phyloP scores from a whole-genome alignment of 2,888 invertebrate genomes.

The Drosophila prolongata region DNA sequence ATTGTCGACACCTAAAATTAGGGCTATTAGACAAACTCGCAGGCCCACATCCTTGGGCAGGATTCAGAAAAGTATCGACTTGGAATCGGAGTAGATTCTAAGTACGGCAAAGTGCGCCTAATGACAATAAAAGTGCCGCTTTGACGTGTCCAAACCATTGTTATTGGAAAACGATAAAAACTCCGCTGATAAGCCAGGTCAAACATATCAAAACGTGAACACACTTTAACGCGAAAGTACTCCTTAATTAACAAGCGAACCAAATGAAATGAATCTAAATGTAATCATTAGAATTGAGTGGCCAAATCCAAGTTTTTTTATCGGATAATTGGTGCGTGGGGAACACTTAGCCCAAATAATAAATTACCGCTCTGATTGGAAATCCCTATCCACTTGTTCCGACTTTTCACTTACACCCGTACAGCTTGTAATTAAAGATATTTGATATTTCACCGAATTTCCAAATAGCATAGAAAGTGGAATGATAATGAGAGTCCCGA shows the following conservation, averaged over 20 bases:
- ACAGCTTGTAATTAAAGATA: conserved; percentile 1
- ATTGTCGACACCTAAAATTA: conserved; percentile 77
- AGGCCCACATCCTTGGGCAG: not conserved
- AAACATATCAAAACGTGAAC: conserved; percentile 37
- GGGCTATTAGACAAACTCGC: conserved; percentile 55
- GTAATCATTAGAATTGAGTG: conserved; percentile 61
- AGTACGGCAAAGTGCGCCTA: conserved; percentile 67
- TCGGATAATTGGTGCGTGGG: conserved; percentile 73
- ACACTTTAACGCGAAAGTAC: not conserved
- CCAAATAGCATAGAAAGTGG: not conserved
- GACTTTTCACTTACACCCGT: not conserved
- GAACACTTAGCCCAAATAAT: conserved; percentile 64
- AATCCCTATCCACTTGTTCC: not conserved
- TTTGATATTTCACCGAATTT: not conserved
- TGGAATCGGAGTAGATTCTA: conserved; percentile 49
- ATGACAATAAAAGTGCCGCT: conserved; percentile 72
- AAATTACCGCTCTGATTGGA: conserved; percentile 66
- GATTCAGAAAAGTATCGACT: conserved; percentile 15
- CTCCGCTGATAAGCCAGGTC: conserved; percentile 53
- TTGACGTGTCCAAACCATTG: conserved; percentile 21
- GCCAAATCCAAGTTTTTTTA: conserved; percentile 66
- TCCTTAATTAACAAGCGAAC: conserved; percentile 57
- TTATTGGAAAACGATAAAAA: conserved; percentile 75
- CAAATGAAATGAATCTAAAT: conserved; percentile 51
- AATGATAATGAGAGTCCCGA: too few relatives aligned